These are phyloP conservation scores for Monopis laevigella DNA, from an alignment of 2,888 invertebrate genomes.

Conservation along the genomic window DNA sequence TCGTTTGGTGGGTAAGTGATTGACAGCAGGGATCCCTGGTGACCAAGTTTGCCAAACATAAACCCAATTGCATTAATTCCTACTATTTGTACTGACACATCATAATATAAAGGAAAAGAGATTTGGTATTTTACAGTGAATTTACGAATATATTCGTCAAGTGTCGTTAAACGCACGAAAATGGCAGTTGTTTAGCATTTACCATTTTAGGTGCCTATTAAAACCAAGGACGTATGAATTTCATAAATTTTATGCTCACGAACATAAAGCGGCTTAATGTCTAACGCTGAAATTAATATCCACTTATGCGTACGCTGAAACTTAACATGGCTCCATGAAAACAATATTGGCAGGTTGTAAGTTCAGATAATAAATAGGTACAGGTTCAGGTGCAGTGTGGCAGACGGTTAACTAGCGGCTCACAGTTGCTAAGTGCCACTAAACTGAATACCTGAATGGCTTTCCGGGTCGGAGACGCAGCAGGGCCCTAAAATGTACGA, in stretches of 20 bases:
- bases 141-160: no score
- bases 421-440: conserved; percentile 40
- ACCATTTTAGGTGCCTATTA: no score
- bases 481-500: conserved; percentile 40
- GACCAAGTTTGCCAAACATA: conserved; percentile 24
- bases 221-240: no score
- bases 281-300: not conserved
- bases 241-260: no score
- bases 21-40: conserved; percentile 44
- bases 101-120: no score
- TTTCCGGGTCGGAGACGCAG: conserved; percentile 27
- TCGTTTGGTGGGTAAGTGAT: conserved; percentile 43
- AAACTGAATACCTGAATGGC: conserved; percentile 48
- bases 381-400: conserved; percentile 9
- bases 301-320: not conserved
- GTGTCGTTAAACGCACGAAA: no score
- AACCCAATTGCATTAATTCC: conserved; percentile 11
- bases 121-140: no score
- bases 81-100: not conserved
- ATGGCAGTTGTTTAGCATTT: no score
- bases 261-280: no score
- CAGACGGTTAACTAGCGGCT: conserved; percentile 34
- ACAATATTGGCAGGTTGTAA: conserved; percentile 5
- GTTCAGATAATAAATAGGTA: not conserved
- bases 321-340: conserved; percentile 1